Evolutionary conservation across 2,797 vertebrate genomes (phyloP).

Genomic region (Takifugu rubripes): DNA sequence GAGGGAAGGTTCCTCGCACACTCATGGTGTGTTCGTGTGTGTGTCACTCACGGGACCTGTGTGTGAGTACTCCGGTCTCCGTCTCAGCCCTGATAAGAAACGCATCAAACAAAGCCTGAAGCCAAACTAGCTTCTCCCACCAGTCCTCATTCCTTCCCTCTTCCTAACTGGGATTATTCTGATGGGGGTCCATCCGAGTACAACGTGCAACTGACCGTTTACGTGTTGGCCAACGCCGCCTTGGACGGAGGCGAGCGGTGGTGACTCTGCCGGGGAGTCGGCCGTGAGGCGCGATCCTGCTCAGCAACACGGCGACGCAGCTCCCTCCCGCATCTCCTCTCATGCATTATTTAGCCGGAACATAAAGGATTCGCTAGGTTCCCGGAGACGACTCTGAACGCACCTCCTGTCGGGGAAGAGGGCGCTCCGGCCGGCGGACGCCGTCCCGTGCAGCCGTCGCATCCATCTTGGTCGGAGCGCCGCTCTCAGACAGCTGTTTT

Average conservation of each 20-base stretch:
- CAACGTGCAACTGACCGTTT: no score
- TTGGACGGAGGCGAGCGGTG: no score
- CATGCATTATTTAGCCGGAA: no score
- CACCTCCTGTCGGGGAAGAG: conserved; percentile 24
- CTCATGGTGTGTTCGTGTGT: conserved; percentile 11
- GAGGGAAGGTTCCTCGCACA: no score
- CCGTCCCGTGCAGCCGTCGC: conserved; percentile 54
- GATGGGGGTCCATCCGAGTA: no score
- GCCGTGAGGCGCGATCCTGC: no score
- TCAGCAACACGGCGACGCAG: no score
- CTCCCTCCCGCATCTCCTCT: no score
- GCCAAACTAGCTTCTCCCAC: conserved; percentile 27
- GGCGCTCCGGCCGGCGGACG: conserved; percentile 49
- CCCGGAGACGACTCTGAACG: no score
- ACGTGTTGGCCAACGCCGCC: no score
- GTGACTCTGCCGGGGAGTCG: no score
- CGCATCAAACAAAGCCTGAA: conserved; percentile 19
- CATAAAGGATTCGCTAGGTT: no score
- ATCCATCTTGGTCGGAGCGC: conserved; percentile 77
- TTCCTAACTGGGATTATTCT: conserved; percentile 10
- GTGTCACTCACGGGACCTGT: conserved; percentile 22
- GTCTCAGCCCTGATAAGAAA: conserved; percentile 13
- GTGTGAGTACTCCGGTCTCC: conserved; percentile 25
- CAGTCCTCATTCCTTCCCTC: conserved; percentile 47
- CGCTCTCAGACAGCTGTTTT: conserved; percentile 73